Conservation (phyloP, 2,113 vertebrate species). For the Pteruthius melanotis region DNA sequence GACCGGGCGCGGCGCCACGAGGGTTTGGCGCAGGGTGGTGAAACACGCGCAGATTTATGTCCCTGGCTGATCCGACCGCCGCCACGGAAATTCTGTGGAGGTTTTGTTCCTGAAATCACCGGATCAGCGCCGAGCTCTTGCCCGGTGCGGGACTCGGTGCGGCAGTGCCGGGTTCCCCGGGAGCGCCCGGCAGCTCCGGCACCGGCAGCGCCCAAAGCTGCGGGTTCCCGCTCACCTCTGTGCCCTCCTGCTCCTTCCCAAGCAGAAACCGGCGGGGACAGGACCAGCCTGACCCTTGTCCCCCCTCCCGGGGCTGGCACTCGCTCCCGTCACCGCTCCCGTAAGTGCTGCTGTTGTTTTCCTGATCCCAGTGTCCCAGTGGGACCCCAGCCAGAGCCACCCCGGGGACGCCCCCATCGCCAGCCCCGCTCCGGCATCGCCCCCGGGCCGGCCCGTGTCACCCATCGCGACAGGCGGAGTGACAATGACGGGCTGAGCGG, state of each 20-base stretch:
- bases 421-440: not conserved
- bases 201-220: rapidly evolving
- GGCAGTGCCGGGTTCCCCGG: not conserved
- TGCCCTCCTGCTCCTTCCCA: not conserved
- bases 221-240: rapidly evolving
- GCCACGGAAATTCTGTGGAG: not conserved
- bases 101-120: not conserved
- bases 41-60: not conserved
- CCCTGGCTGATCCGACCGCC: rapidly evolving
- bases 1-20: not conserved
- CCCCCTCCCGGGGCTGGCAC: not conserved
- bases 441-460: not conserved
- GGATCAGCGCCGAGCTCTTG: not conserved
- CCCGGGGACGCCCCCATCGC: not conserved
- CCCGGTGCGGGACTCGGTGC: rapidly evolving
- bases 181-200: not conserved
- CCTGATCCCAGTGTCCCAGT: rapidly evolving
- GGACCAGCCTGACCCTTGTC: not conserved
- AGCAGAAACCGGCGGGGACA: rapidly evolving
- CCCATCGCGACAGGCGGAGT: not conserved
- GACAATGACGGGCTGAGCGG: not conserved
- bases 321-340: rapidly evolving
- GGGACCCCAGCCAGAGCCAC: not conserved
- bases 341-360: rapidly evolving
- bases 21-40: not conserved